Evolutionary conservation across 1,140 invertebrate genomes (phyloP), one percentile per base, ranked within the genome.

Genomic region (Caenorhabditis remanei): DNA sequence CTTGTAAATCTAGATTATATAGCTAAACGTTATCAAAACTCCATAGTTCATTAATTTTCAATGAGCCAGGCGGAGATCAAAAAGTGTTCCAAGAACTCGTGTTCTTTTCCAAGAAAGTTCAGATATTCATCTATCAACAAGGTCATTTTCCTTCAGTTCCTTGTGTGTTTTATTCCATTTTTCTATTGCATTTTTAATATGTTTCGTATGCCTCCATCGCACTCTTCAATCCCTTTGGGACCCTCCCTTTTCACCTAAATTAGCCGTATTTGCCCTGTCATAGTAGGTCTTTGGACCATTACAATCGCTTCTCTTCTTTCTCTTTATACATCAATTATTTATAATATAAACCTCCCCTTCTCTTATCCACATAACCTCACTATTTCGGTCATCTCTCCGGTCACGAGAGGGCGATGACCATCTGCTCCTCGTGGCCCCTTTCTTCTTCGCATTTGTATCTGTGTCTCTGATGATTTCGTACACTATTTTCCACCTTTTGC

Each of bases 321-420:
- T 53, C 50, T 58, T n/a, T 58, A 14, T 58, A 53, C 71, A 79
- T 79, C 46, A 79, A 79, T 79, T 79, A 79, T 79, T 79, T 50
- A 79, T 79, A 79, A 50, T 79, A 79, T 53, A 79, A 79, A 50
- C 71, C 71, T 50, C 71, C 71, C 56, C 56, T 65, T 40, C 63
- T 50, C n/a, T 13, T 50, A 79, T 50, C 43, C 46, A 79, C 46
- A 79, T 50, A 79, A 50, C 46, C 71, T 79, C 71, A 79, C 71
- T 53, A 50, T 79, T 79, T 79, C 71, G 71, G 71, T 79, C 71
- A 79, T 79, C 43, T 46, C 71, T 53, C n/a, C 71, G 71, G 71
- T 79, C 71, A 79, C 71, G 71, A 79, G 71, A 50, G 61, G 71
- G 16, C 40, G 71, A 79, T 79, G 71, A 79, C 71, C 71, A 79